Evolutionary conservation across 2,888 invertebrate genomes (phyloP), one percentile per base, ranked within the genome.

Genomic region (Dicycla oo): DNA sequence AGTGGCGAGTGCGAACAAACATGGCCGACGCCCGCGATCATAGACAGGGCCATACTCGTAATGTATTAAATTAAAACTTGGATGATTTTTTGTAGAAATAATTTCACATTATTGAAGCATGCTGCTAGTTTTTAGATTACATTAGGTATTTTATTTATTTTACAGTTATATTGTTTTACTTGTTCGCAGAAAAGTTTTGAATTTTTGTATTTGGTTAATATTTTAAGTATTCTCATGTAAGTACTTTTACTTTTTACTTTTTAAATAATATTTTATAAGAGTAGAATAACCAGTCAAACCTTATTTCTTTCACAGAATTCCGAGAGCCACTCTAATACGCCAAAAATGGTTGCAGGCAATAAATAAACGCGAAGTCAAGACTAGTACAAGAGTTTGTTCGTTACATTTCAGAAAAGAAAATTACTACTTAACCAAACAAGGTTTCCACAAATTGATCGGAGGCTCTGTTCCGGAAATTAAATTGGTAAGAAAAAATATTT

Each of bases 351-450:
- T 43, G 47, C 5, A 40, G 4, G 53, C 58, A 53, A 40, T 76
- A 1, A 26, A 63, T 2, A 76, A 34, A 38, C 0, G 3, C 0
- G 30, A 34, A 10, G 3, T 49, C 13, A 58, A 3, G 0, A 2
- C 43, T 6, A 23, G 47, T 6, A 30, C 75, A 38, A 75, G 75
- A 64, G 13, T 75, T 40, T 75, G 75, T 63, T 76, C 75, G 1
- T 47, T 40, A 47, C 75, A 75, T 60, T 75, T 75, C 15, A 53
- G n/a, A 26, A n/a, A 63, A 58, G 13, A 40, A 26, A 63, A 64
- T 60, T 75, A 54, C 63, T 69, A 68, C 20, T 1, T 7, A n/a
- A 76, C 63, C 20, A 5, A 10, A 38, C 26, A 3, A 13, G 75
- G 75, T 34, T n/a, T 53, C 11, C 11, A 53, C 13, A 76, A 43